These are phyloP conservation scores for Drosophila parabipectinata DNA, from an alignment of 1,140 invertebrate genomes.

Conservation along the genomic window DNA sequence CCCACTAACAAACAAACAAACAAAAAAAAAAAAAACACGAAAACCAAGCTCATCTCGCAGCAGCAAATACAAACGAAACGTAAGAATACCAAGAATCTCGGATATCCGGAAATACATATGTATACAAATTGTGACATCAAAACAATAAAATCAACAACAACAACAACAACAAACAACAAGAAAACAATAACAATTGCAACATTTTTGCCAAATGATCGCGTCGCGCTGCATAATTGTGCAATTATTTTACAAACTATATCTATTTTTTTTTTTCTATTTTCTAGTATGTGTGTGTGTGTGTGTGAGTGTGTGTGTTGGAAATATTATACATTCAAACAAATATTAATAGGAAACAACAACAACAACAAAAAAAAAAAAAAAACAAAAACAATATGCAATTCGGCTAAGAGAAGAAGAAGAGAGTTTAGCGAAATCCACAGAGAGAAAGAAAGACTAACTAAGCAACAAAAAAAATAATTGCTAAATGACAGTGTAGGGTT, in stretches of 20 bases:
- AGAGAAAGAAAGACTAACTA: no score
- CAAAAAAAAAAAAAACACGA: conserved; percentile 39
- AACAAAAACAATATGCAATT: conserved; percentile 65
- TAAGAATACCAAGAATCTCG: conserved; percentile 3
- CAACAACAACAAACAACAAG: conserved; percentile 33
- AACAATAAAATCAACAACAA: conserved; percentile 33
- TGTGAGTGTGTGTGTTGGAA: conserved; percentile 36
- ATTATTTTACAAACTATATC: conserved; percentile 49
- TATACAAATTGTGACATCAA: conserved; percentile 12
- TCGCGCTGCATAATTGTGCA: conserved; percentile 77
- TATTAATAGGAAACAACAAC: conserved; percentile 49
- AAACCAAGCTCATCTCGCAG: background rate
- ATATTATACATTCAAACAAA: conserved; percentile 41
- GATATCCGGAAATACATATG: background rate
- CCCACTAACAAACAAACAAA: conserved; percentile 2
- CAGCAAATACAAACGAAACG: background rate
- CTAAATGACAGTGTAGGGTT: no score
- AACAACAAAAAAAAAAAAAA: conserved; percentile 41
- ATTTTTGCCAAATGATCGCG: conserved; percentile 54
- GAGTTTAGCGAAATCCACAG: conserved; percentile 54
- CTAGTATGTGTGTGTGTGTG: conserved; percentile 33
- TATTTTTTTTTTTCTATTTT: conserved; percentile 45
- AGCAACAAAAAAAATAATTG: no score
- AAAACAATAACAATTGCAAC: conserved; percentile 43
- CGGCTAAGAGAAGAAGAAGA: conserved; percentile 20